These are phyloP conservation scores for Lycopodina hypogea DNA, from an alignment of 37 sponge, comb jelly and placozoan species.

Conservation along the genomic window DNA sequence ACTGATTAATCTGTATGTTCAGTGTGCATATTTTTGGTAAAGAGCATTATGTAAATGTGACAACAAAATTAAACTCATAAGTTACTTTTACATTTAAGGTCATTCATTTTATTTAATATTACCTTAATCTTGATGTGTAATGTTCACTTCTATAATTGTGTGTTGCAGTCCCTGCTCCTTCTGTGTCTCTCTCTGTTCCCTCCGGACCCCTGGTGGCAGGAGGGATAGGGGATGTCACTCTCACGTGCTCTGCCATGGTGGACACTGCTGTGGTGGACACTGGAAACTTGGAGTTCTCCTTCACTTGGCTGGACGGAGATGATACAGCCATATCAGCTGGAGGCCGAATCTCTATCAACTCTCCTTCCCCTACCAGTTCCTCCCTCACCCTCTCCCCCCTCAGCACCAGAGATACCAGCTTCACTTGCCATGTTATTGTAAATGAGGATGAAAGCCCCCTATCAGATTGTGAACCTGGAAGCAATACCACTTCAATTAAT, in stretches of 20 bases:
- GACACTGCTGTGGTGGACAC: not conserved
- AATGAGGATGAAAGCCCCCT: not conserved
- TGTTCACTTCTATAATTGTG: too few relatives aligned
- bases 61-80: too few relatives aligned
- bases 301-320: not conserved
- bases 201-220: not conserved
- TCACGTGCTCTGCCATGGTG: constrained; percentile 11
- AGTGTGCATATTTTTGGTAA: too few relatives aligned
- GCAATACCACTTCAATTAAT: not conserved
- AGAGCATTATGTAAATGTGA: too few relatives aligned
- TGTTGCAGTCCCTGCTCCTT: constrained; percentile 9
- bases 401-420: constrained; percentile 1
- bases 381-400: constrained; percentile 11
- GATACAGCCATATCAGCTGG: not conserved
- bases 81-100: too few relatives aligned
- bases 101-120: too few relatives aligned
- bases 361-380: not conserved
- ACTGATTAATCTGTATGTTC: too few relatives aligned
- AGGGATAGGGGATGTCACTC: not conserved
- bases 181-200: not conserved
- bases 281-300: not conserved
- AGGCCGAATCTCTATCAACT: not conserved
- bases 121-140: too few relatives aligned
- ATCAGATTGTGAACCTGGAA: not conserved
- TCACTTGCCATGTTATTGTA: not conserved